phyloP scores from a whole-genome alignment of 1,140 invertebrate genomes.

The Drosophila seguyi region DNA sequence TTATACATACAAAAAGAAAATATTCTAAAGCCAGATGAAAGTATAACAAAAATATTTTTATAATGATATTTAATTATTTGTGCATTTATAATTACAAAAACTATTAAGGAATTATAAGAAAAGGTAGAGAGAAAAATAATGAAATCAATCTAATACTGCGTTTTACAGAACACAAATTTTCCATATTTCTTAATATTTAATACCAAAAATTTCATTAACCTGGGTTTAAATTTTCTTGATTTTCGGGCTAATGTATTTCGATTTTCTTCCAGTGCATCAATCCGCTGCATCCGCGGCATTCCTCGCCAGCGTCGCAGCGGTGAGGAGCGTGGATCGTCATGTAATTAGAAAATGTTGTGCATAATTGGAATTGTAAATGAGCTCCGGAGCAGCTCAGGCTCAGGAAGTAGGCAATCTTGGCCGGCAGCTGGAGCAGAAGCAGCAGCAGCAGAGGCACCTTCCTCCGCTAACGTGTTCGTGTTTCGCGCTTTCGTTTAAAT shows the following conservation, averaged over 20 bases:
- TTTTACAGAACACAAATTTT: not conserved
- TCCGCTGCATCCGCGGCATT: conserved; percentile 22
- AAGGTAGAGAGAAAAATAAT: not conserved
- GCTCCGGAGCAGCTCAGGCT: conserved; percentile 26
- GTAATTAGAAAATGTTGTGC: conserved; percentile 84
- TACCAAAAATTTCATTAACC: not conserved
- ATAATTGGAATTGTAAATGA: conserved; percentile 85
- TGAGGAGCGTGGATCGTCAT: conserved; percentile 73
- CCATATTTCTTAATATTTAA: not conserved
- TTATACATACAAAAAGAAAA: too few species aligned
- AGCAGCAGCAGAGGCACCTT: conserved; percentile 15
- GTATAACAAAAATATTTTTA: too few species aligned
- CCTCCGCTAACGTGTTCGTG: conserved; percentile 61
- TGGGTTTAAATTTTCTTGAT: too few species aligned
- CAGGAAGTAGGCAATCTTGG: conserved; percentile 63
- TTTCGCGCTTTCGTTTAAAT: conserved; percentile 77
- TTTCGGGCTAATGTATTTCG: rapidly evolving
- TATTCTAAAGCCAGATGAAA: too few species aligned
- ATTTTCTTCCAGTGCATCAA: conserved; percentile 20
- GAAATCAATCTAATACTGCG: not conserved
- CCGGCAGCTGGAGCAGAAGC: conserved; percentile 19
- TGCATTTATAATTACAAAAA: not conserved
- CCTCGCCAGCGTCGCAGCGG: conserved; percentile 16
- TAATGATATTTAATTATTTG: too few species aligned
- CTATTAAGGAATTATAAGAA: not conserved